Conservation (phyloP, 1,140 invertebrate species). For the Camponotus pennsylvanicus region DNA sequence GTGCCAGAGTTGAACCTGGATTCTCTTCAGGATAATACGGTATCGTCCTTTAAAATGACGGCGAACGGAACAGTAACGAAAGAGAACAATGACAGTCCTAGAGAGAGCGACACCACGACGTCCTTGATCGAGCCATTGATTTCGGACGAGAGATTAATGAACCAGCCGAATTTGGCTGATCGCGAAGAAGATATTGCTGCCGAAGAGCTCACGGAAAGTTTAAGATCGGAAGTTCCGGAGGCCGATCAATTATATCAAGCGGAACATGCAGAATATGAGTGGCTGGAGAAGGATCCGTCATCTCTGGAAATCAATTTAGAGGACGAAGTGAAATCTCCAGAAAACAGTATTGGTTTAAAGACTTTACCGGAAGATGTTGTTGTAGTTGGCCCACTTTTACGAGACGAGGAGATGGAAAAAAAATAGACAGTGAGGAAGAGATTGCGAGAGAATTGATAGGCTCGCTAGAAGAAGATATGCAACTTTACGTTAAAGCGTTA, state of each 20-base stretch:
- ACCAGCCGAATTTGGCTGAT: not conserved
- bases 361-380: not conserved
- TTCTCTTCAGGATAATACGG: conserved; percentile 81
- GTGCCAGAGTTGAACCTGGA: conserved; percentile 83
- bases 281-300: conserved; percentile 4
- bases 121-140: conserved; percentile 60
- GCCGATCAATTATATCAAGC: conserved; percentile 40
- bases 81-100: conserved; percentile 20
- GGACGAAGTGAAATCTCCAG: not conserved
- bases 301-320: conserved; percentile 13
- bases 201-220: not conserved
- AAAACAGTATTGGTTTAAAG: not conserved
- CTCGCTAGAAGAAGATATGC: conserved; percentile 10
- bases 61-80: conserved; percentile 57
- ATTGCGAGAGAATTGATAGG: conserved; percentile 59
- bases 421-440: conserved; percentile 51
- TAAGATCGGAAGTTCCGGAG: conserved; percentile 11
- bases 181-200: not conserved
- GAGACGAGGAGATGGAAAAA: not conserved
- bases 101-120: conserved; percentile 63
- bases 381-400: not conserved
- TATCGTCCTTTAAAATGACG: conserved; percentile 77
- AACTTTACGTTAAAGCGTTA: not conserved
- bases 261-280: conserved; percentile 34
- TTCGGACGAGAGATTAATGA: conserved; percentile 54